A percentile compares a stretch with the other conserved stretches of the same genome.
phyloP scores from a whole-genome alignment of 1,140 invertebrate genomes.

The Eciton burchellii region DNA sequence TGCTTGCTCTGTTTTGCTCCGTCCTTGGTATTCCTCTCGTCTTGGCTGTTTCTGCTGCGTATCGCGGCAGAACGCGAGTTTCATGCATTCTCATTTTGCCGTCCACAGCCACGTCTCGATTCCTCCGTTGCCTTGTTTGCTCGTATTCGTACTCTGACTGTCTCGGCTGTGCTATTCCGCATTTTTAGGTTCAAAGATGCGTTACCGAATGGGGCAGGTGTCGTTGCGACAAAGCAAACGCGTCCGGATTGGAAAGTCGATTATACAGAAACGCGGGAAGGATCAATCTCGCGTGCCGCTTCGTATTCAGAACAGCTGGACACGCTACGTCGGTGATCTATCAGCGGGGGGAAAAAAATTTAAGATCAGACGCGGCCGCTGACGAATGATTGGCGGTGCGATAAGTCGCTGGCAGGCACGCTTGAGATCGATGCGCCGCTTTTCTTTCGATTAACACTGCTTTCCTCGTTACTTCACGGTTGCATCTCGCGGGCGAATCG shows the following conservation, averaged over 20 bases:
- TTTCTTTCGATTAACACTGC: not conserved
- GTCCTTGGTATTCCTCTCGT: no score
- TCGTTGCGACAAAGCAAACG: not conserved
- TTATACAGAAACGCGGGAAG: not conserved
- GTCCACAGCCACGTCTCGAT: no score
- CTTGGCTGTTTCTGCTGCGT: no score
- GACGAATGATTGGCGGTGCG: conserved; percentile 44
- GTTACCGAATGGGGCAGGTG: not conserved
- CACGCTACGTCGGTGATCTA: conserved; percentile 39
- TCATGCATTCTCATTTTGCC: no score
- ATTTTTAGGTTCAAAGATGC: not conserved
- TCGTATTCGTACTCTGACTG: no score
- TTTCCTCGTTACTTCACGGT: not conserved
- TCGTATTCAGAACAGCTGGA: conserved; percentile 40
- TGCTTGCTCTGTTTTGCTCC: no score
- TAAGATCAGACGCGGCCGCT: conserved; percentile 11
- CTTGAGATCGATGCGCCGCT: conserved; percentile 17
- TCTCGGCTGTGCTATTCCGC: no score
- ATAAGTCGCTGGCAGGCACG: conserved; percentile 33
- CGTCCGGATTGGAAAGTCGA: not conserved
- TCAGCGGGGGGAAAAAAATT: conserved; percentile 33
- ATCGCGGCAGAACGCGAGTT: no score
- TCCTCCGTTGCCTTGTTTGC: no score
- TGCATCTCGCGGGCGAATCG: not conserved
- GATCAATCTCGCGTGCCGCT: conserved; percentile 59